Evolutionary conservation across 2,113 vertebrate species (phyloP).

Genomic region (Mola mola): DNA sequence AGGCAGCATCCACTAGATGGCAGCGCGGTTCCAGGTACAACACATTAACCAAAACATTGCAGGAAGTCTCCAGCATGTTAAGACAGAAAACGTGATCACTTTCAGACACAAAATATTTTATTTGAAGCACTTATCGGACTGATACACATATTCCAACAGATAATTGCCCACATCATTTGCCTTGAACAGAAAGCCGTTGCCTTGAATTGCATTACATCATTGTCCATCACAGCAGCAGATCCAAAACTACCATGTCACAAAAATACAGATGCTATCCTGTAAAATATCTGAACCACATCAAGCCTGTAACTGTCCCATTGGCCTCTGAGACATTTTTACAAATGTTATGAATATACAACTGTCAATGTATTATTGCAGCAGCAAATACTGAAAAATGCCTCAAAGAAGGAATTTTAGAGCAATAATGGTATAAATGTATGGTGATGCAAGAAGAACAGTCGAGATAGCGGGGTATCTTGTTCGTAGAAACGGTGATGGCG

Average conservation of each 20-base stretch:
- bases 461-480: slow-evolving; percentile 1
- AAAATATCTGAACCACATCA: slow-evolving; percentile 66
- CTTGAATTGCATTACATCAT: slow-evolving; percentile 56
- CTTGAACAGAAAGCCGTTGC: slow-evolving; percentile 53
- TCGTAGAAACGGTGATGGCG: slow-evolving; percentile 5
- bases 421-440: slow-evolving; percentile 11
- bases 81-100: slow-evolving; percentile 12
- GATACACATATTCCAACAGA: slow-evolving; percentile 73
- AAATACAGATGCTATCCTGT: slow-evolving; percentile 60
- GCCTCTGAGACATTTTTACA: slow-evolving; percentile 41
- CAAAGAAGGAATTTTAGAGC: slow-evolving; percentile 25
- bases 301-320: slow-evolving; percentile 37
- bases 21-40: background rate
- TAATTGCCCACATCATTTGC: slow-evolving; percentile 54
- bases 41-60: background rate
- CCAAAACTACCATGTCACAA: slow-evolving; percentile 47
- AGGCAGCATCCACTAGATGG: slow-evolving; percentile 59
- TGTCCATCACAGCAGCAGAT: slow-evolving; percentile 70
- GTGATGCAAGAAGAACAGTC: slow-evolving; percentile 13
- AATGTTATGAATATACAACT: slow-evolving; percentile 53
- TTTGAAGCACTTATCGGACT: slow-evolving; percentile 76
- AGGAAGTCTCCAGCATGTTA: too few species aligned
- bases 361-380: slow-evolving; percentile 46
- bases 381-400: slow-evolving; percentile 29
- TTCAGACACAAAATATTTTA: slow-evolving; percentile 74